A percentile compares a stretch with the other conserved stretches of the same genome.
These are phyloP conservation scores for Rhinopomastus cyanomelas DNA, from an alignment of 2,113 vertebrate species.

Conservation along the genomic window DNA sequence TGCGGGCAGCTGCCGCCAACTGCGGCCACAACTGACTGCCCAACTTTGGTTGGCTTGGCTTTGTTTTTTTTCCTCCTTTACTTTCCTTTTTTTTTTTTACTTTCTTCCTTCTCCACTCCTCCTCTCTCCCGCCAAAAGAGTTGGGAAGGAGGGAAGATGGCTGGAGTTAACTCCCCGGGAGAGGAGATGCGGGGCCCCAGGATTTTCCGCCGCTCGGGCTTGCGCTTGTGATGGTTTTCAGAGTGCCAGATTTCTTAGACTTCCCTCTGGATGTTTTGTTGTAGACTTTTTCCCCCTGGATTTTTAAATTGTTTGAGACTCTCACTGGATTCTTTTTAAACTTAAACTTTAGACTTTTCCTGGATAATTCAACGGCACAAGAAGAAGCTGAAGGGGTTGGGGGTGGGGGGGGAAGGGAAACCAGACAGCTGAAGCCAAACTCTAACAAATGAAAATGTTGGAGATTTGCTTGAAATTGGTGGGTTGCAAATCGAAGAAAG, in stretches of 20 bases:
- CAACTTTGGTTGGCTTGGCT: not conserved
- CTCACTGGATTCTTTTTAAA: not conserved
- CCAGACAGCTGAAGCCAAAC: slow-evolving; percentile 32
- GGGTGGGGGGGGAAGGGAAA: not conserved
- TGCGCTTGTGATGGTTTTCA: slow-evolving; percentile 6
- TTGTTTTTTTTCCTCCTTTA: fast-evolving
- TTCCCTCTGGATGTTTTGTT: not conserved
- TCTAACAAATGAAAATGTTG: slow-evolving; percentile 95
- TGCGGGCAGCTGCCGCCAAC: not conserved
- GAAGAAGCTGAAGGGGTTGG: not conserved
- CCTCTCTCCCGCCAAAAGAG: slow-evolving; percentile 48
- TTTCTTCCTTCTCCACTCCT: too few relatives aligned
- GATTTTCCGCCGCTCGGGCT: slow-evolving; percentile 35
- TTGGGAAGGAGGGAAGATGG: slow-evolving; percentile 42
- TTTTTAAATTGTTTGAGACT: not conserved
- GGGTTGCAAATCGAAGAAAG: slow-evolving; percentile 98
- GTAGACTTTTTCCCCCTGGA: not conserved
- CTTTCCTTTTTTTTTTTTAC: fast-evolving
- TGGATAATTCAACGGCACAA: not conserved
- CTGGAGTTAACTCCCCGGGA: slow-evolving; percentile 8
- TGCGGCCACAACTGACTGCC: not conserved
- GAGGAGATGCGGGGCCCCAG: slow-evolving; percentile 33
- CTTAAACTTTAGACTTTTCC: not conserved
- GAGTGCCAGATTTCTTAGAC: not conserved
- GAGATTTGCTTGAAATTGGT: slow-evolving; percentile 99